These are phyloP conservation scores for Prionailurus viverrinus DNA, from an alignment of 2,113 vertebrate species.

Conservation along the genomic window DNA sequence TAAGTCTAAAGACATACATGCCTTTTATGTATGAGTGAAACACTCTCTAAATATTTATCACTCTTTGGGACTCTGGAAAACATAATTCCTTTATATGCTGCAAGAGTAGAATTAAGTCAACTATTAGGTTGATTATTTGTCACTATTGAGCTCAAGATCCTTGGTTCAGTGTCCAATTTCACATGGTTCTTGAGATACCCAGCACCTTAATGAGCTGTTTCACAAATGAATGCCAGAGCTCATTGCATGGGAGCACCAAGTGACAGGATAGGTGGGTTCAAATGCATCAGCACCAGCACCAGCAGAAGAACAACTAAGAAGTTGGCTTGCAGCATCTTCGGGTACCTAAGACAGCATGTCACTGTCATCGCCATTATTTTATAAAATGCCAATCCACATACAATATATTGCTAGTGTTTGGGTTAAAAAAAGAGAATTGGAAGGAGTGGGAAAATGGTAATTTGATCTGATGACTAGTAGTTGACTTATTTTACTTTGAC, in stretches of 20 bases:
- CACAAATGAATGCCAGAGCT: background rate
- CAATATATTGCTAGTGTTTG: background rate
- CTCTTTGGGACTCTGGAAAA: background rate
- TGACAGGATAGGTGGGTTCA: background rate
- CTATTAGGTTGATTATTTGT: background rate
- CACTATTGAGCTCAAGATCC: background rate
- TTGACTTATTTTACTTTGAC: conserved; percentile 15
- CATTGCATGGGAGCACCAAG: background rate
- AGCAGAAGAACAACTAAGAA: background rate
- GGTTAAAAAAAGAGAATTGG: background rate
- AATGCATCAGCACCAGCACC: background rate
- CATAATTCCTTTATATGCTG: background rate
- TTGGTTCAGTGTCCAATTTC: background rate
- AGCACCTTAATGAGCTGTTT: background rate
- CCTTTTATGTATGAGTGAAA: background rate
- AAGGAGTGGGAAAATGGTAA: background rate
- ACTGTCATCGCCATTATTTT: background rate
- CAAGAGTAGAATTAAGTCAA: background rate
- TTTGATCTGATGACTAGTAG: background rate
- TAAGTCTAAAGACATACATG: background rate
- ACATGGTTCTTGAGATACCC: background rate
- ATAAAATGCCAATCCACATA: background rate
- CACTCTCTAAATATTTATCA: background rate
- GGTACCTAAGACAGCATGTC: background rate
- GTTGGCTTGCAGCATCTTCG: background rate